Evolutionary conservation across 2,797 vertebrate species (phyloP).

Genomic region (Enteromius radiatus): DNA sequence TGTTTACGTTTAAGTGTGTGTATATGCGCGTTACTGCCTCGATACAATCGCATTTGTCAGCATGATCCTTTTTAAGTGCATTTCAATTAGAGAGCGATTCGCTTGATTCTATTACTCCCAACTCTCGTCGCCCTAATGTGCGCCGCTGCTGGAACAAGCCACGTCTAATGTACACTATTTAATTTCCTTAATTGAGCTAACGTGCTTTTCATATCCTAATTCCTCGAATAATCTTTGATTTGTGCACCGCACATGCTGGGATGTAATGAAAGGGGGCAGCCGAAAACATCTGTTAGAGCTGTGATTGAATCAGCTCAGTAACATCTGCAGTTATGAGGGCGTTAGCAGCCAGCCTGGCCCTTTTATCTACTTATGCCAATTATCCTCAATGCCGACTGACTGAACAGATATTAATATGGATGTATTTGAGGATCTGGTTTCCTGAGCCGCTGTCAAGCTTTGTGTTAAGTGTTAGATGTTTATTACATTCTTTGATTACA

Average conservation of each 20-base stretch:
- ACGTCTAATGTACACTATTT: slow-evolving; percentile 93
- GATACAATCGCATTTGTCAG: slow-evolving; percentile 97
- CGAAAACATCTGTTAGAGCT: slow-evolving; percentile 82
- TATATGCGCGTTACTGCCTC: slow-evolving; percentile 79
- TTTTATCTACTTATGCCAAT: slow-evolving; percentile 76
- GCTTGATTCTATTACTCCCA: slow-evolving; percentile 94
- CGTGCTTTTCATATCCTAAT: slow-evolving; percentile 94
- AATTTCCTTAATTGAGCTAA: slow-evolving; percentile 98
- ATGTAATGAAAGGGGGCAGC: slow-evolving; percentile 89
- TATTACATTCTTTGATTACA: slow-evolving; percentile 61
- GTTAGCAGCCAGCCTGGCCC: slow-evolving; percentile 72
- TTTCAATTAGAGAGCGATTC: slow-evolving; percentile 97
- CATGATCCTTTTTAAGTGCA: slow-evolving; percentile 98
- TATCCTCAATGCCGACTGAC: slow-evolving; percentile 69
- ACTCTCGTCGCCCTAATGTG: slow-evolving; percentile 82
- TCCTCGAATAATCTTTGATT: slow-evolving; percentile 91
- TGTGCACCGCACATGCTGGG: slow-evolving; percentile 80
- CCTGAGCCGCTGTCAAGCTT: slow-evolving; percentile 61
- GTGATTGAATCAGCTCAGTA: slow-evolving; percentile 83
- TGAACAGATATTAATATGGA: slow-evolving; percentile 72
- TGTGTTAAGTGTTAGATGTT: slow-evolving; percentile 63
- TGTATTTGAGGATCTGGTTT: slow-evolving; percentile 63
- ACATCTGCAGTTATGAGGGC: slow-evolving; percentile 86
- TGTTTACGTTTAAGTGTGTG: slow-evolving; percentile 53
- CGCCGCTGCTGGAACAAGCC: slow-evolving; percentile 83